phyloP scores from a whole-genome alignment of 2,888 invertebrate genomes.

The Campoplex nolae region DNA sequence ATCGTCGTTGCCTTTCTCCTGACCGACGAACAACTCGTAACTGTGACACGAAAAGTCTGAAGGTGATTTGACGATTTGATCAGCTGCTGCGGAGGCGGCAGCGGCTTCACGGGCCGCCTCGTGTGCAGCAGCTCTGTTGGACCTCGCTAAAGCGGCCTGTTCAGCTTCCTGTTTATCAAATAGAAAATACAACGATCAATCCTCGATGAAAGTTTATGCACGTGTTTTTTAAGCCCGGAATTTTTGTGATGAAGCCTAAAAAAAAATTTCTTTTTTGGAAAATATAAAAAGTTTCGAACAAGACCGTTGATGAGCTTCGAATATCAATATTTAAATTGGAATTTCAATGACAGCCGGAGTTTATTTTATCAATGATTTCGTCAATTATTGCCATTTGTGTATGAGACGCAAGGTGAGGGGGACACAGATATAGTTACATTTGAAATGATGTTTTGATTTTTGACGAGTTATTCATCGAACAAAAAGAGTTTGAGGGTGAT shows the following conservation, averaged over 20 bases:
- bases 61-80: slow-evolving; percentile 93
- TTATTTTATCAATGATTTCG: too few species aligned
- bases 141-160: slow-evolving; percentile 91
- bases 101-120: slow-evolving; percentile 87
- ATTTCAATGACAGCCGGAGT: neutral
- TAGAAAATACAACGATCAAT: neutral
- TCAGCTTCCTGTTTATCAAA: slow-evolving; percentile 90
- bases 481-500: neutral
- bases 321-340: neutral
- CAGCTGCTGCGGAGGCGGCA: slow-evolving; percentile 84
- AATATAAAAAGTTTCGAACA: too few species aligned
- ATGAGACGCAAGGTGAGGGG: too few species aligned
- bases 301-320: neutral
- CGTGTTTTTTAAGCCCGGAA: too few species aligned
- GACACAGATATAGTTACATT: too few species aligned
- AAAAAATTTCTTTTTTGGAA: too few species aligned
- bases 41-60: slow-evolving; percentile 96
- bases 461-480: too few species aligned
- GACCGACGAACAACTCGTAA: slow-evolving; percentile 96
- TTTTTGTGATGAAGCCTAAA: too few species aligned
- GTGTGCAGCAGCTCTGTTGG: slow-evolving; percentile 88
- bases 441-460: too few species aligned
- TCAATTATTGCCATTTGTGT: too few species aligned
- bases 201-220: neutral
- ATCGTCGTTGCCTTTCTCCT: slow-evolving; percentile 94